Evolutionary conservation across 2,888 invertebrate genomes (phyloP), one percentile per base, ranked within the genome.

Genomic region (Xylophagus ater): DNA sequence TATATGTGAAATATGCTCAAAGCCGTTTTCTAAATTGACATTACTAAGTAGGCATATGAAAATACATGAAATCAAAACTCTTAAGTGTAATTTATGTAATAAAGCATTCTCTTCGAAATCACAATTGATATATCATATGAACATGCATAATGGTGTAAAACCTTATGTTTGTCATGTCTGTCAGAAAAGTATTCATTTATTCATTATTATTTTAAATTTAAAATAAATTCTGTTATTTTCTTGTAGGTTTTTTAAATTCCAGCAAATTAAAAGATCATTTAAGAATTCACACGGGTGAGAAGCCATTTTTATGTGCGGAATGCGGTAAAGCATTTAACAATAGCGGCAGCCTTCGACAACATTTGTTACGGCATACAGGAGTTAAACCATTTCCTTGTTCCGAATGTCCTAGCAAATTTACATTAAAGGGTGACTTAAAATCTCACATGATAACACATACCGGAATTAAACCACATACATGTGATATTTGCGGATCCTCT

Each of bases 101-200:
- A 75, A 74, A 50, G 64, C 64, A 1, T 78, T 72, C 50, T 65
- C 71, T 0, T 59, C 75, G 31, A 66, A 68, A 2, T 73, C 76
- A 34, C 73, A 74, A 48, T 55, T 76, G 1, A 62, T 62, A 7
- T 64, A 68, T 40, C 78, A 77, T 52, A 62, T 74, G 58, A 72
- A 71, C n/a, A n/a, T n/a, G n/a, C n/a, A n/a, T n/a, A n/a, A n/a
- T n/a, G n/a, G n/a, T n/a, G n/a, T n/a, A n/a, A n/a, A n/a, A n/a
- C n/a, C n/a, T n/a, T n/a, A n/a, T n/a, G n/a, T 70, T 49, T 51
- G n/a, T n/a, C n/a, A n/a, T n/a, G n/a, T n/a, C n/a, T n/a, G n/a
- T n/a, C n/a, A n/a, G n/a, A n/a, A n/a, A n/a, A n/a, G n/a, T n/a
- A n/a, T n/a, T n/a, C n/a, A n/a, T n/a, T n/a, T n/a, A n/a, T 24